phyloP scores from a whole-genome alignment of 2,797 vertebrate genomes.

The Eulemur albifrons region DNA sequence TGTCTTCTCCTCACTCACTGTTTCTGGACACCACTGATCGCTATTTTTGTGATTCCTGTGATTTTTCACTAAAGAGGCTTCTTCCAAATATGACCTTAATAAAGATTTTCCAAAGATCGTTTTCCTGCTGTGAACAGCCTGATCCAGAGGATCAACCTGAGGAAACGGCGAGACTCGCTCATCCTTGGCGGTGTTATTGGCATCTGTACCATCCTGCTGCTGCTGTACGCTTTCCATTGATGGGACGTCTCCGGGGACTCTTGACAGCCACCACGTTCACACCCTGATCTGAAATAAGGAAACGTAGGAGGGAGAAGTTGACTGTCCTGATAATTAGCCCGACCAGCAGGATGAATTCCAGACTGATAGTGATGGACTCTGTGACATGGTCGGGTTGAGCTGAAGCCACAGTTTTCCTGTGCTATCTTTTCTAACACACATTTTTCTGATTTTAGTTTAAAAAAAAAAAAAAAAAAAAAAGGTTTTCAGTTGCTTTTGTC shows the following conservation, averaged over 20 bases:
- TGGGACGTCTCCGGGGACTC: slow-evolving; percentile 71
- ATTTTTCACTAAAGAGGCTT: neutral
- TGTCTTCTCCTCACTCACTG: neutral
- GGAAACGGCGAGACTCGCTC: slow-evolving; percentile 96
- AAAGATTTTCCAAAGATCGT: slow-evolving; percentile 86
- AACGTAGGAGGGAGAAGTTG: slow-evolving; percentile 66
- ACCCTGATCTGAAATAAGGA: slow-evolving; percentile 53
- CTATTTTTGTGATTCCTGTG: neutral
- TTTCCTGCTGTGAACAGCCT: slow-evolving; percentile 98
- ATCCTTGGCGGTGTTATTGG: slow-evolving; percentile 94
- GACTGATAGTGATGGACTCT: slow-evolving; percentile 67
- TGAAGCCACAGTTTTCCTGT: slow-evolving; percentile 78
- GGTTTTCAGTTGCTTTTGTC: slow-evolving; percentile 60
- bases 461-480: slow-evolving; percentile 13
- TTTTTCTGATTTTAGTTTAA: slow-evolving; percentile 57
- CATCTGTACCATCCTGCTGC: slow-evolving; percentile 94
- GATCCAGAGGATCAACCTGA: slow-evolving; percentile 97
- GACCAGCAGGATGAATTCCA: slow-evolving; percentile 61
- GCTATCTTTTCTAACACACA: slow-evolving; percentile 66
- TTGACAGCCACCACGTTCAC: slow-evolving; percentile 69
- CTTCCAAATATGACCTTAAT: slow-evolving; percentile 82
- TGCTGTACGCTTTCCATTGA: slow-evolving; percentile 98
- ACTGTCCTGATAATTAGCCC: slow-evolving; percentile 75
- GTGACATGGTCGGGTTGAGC: slow-evolving; percentile 61
- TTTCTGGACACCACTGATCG: slow-evolving; percentile 28